A percentile compares a stretch with the other conserved stretches of the same genome.
Conservation (phyloP, 2,797 vertebrate species). For the Sphenodon punctatus region DNA sequence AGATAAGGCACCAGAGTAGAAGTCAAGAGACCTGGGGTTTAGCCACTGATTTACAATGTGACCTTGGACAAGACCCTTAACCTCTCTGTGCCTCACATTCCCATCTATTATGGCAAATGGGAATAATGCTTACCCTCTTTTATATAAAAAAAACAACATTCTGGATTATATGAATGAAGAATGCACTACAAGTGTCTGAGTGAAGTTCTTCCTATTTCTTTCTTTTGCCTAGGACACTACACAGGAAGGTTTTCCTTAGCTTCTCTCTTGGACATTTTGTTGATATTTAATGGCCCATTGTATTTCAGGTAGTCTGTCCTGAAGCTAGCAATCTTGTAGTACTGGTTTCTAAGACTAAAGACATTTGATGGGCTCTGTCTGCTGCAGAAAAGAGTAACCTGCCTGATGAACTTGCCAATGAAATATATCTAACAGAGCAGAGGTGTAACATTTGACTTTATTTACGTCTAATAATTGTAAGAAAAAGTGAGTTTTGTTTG, state of each 20-base stretch:
- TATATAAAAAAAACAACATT: slow-evolving; percentile 18
- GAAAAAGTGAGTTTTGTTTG: slow-evolving; percentile 91
- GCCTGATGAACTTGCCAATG: slow-evolving; percentile 84
- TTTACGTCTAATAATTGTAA: slow-evolving; percentile 82
- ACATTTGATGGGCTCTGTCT: slow-evolving; percentile 71
- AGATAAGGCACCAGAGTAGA: too few species aligned
- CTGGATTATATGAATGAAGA: not conserved
- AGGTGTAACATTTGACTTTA: slow-evolving; percentile 80
- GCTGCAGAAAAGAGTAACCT: slow-evolving; percentile 85
- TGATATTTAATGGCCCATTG: slow-evolving; percentile 24
- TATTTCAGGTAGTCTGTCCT: slow-evolving; percentile 47
- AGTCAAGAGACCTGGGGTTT: not conserved
- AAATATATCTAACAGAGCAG: slow-evolving; percentile 77
- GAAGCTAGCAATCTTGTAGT: slow-evolving; percentile 44
- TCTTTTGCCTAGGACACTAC: slow-evolving; percentile 38
- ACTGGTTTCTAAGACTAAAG: slow-evolving; percentile 42
- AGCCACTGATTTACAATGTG: not conserved
- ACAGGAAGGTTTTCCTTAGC: slow-evolving; percentile 40
- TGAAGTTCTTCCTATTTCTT: slow-evolving; percentile 2
- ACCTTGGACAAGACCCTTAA: not conserved
- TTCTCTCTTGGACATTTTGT: slow-evolving; percentile 36
- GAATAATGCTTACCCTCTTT: not conserved
- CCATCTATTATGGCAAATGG: not conserved
- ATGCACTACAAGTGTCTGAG: not conserved
- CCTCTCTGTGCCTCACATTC: slow-evolving; percentile 30